phyloP scores from a whole-genome alignment of 2,113 vertebrate species.

The Coptodon rendalli region DNA sequence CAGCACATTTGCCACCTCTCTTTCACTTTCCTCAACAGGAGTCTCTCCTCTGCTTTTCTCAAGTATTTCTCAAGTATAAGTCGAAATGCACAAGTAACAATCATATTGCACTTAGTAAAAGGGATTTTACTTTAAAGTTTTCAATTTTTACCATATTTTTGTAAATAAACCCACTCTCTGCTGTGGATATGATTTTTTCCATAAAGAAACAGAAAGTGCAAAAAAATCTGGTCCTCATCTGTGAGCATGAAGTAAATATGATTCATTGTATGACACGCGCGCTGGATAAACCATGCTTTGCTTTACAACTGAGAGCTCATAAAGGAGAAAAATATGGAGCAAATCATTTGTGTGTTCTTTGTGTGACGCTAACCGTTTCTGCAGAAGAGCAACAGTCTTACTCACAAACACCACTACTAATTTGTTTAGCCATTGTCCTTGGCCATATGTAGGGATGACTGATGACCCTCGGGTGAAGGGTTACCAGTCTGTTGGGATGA shows the following conservation, averaged over 20 bases:
- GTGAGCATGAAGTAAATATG: neutral
- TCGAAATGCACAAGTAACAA: neutral
- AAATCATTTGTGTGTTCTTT: neutral
- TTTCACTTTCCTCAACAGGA: constrained; percentile 5
- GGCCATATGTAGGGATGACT: constrained; percentile 15
- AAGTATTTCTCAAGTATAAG: neutral
- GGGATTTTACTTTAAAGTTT: neutral
- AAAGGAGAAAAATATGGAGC: neutral
- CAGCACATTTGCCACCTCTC: constrained; percentile 36
- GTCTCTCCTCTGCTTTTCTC: constrained; percentile 21
- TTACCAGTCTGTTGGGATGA: neutral
- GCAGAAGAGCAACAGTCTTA: neutral
- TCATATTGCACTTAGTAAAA: neutral
- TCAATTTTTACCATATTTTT: neutral
- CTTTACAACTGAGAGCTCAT: neutral
- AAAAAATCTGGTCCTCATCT: neutral
- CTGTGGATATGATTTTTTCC: neutral
- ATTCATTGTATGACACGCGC: neutral
- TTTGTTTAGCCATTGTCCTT: constrained; percentile 16
- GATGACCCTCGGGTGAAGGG: neutral
- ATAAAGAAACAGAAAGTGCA: neutral
- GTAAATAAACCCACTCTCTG: constrained; percentile 9
- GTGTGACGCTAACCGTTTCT: neutral
- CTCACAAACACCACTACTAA: neutral
- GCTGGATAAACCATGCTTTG: neutral